Evolutionary conservation across 2,113 vertebrate genomes (phyloP), one percentile per base, ranked within the genome.

Genomic region (Zingel zingel): DNA sequence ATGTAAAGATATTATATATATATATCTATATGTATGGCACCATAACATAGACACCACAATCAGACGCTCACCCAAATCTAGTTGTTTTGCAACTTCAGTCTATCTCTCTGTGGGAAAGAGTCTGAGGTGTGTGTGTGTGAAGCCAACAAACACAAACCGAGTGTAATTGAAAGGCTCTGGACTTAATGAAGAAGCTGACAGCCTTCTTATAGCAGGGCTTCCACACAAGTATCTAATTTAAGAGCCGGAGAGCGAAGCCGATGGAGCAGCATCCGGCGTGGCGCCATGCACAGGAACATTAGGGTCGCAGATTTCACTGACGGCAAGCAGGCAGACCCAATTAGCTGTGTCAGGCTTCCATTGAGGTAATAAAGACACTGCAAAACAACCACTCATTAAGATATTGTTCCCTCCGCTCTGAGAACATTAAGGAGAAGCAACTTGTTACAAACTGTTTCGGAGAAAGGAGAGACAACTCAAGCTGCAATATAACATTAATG

Each of bases 341-440:
- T 82, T 76, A 82, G 36, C 72, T 10, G 65, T 1, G 64, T 63
- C 57, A 63, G 72, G 16, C 27, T 2, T 39, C 15, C 15, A 13
- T 4, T 8, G 18, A 47, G 50, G 21, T 4, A n/a, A 27, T 61
- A 7, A 69, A 39, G 53, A 59, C 33, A n/a, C 4, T 2, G 10
- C n/a, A 12, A 74, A 27, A n/a, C 66, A 74, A 63, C 18, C 36
- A 8, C 10, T 48, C 13, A 45, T 47, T 12, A 64, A 71, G 33
- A 47, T 18, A 3, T 33, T 6, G 33, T 33, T 33, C 33, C 33
- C 6, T 33, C 33, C 33, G 2, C 33, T 33, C 33, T 33, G 33
- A 33, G 33, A 59, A 16, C 23, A 3, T 27, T 45, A 21, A 13
- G 56, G 25, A 58, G 23, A 30, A 16, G 56, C 6, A 15, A 13